phyloP scores from a whole-genome alignment of 2,888 invertebrate species.

The Phania funesta region DNA sequence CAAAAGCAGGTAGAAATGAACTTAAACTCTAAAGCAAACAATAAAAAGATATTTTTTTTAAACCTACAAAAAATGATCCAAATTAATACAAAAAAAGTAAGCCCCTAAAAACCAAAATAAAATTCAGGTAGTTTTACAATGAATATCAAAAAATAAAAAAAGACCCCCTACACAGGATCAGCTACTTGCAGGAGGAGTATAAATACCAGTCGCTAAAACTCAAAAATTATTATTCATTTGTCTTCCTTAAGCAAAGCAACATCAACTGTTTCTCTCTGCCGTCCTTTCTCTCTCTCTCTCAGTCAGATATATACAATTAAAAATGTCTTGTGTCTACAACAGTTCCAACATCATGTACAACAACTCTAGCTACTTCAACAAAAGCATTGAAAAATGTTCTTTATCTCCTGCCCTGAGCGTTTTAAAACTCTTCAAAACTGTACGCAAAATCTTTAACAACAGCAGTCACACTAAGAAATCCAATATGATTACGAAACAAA shows the following conservation, averaged over 20 bases:
- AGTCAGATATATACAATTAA: not conserved
- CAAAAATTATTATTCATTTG: conserved; percentile 24
- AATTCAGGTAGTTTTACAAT: conserved; percentile 26
- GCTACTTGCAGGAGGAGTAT: conserved; percentile 27
- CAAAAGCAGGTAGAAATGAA: conserved; percentile 50
- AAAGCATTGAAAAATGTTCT: conserved; percentile 53
- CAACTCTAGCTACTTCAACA: conserved; percentile 37
- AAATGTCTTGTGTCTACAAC: conserved; percentile 47
- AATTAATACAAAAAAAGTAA: conserved; percentile 21
- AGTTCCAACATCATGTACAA: conserved; percentile 7
- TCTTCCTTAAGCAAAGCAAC: conserved; percentile 34
- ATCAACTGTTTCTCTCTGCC: not conserved
- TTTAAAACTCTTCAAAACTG: conserved; percentile 65
- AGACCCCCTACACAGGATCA: conserved; percentile 27
- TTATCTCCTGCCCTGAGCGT: conserved; percentile 54
- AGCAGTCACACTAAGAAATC: conserved; percentile 1
- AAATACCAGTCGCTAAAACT: conserved; percentile 22
- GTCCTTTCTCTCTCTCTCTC: no score
- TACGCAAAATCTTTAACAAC: conserved; percentile 61
- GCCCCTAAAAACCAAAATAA: conserved; percentile 45
- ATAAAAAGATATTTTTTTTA: conserved; percentile 47
- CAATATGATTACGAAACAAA: conserved; percentile 16
- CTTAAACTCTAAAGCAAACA: not conserved
- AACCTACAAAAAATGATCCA: conserved; percentile 31
- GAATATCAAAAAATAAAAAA: not conserved